Evolutionary conservation across 2,113 vertebrate species (phyloP), one percentile per base, ranked within the genome.

Genomic region (Hystrix brachyura): DNA sequence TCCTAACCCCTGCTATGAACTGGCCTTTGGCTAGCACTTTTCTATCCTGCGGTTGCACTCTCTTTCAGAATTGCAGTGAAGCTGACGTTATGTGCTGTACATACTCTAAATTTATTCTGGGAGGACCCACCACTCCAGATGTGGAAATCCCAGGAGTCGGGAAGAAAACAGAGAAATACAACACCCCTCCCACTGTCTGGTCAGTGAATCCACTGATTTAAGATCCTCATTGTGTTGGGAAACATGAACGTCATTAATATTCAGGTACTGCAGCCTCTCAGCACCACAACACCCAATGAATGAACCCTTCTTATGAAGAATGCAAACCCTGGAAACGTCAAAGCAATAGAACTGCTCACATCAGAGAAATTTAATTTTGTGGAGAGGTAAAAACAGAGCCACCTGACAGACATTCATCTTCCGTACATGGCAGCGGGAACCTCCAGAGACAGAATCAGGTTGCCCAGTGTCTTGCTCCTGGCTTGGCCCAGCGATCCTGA

Each of bases 301-400:
- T 82, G 23, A 32, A 76, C 90, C 90, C 87, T 84, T 97, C 91
- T 19, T 96, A 98, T 96, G 95, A 98, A 97, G 96, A 97, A 94
- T 86, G 95, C 7, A 92, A 98, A 98, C 96, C 95, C 96, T 96
- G 95, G 94, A 92, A 97, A 88, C 96, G 98, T 98, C 96, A 90
- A 78, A 97, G 97, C 96, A 97, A 98, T 82, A 96, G 95, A 98
- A 98, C 96, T 91, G 93, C 87, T 98, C 97, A 91, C 96, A 78
- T 83, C 79, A 51, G 97, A 95, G 95, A 98, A 97, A 98, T 97
- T 97, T 97, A 97, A 98, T 96, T 97, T 97, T 93, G 94, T 67
- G 85, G 96, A 72, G 69, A 98, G 96, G 97, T 97, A 96, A 92
- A 98, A 98, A 98, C 93, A 95, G 94, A 23, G 80, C 80, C 95